Percentiles rank a stretch among this genome's conserved stretches.
Conservation (phyloP, 23 tunicate genomes). For the Ciona savignyi region DNA sequence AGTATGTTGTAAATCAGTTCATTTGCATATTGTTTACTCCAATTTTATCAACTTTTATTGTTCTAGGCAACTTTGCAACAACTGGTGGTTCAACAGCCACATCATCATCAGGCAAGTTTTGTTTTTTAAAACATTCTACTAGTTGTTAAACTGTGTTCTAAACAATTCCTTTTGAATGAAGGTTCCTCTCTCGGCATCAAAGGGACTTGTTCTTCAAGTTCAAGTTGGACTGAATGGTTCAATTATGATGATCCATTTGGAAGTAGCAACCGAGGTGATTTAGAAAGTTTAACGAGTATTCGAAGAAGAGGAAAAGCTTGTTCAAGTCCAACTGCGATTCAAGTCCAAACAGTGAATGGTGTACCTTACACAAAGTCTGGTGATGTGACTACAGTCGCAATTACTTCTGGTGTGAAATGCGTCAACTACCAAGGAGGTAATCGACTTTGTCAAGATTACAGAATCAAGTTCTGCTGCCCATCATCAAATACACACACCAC, state of each 20-base stretch:
- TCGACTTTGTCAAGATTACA: conserved; percentile 16
- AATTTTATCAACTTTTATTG: no score
- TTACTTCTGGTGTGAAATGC: conserved; percentile 10
- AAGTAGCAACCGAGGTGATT: conserved; percentile 6
- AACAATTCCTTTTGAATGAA: neutral
- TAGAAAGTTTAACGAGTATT: conserved; percentile 11
- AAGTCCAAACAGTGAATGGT: conserved; percentile 9
- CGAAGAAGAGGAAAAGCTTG: conserved; percentile 9
- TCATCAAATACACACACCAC: neutral
- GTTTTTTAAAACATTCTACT: neutral
- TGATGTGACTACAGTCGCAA: neutral
- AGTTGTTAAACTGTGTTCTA: neutral
- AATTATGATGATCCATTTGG: conserved; percentile 14
- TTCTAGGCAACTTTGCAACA: neutral
- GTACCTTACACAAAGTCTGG: conserved; percentile 11
- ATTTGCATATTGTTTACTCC: neutral
- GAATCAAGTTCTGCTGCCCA: conserved; percentile 9
- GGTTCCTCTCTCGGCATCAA: neutral
- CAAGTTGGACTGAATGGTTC: conserved; percentile 20
- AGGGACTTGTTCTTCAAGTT: conserved; percentile 13
- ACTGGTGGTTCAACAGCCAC: neutral
- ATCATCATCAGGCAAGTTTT: neutral
- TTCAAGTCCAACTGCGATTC: conserved; percentile 14
- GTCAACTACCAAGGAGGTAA: conserved; percentile 7
- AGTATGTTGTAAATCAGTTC: no score